Percentiles rank a stretch among this genome's conserved stretches.
Evolutionary conservation across 2,888 invertebrate genomes (phyloP).

Genomic region (Hyles lineata): DNA sequence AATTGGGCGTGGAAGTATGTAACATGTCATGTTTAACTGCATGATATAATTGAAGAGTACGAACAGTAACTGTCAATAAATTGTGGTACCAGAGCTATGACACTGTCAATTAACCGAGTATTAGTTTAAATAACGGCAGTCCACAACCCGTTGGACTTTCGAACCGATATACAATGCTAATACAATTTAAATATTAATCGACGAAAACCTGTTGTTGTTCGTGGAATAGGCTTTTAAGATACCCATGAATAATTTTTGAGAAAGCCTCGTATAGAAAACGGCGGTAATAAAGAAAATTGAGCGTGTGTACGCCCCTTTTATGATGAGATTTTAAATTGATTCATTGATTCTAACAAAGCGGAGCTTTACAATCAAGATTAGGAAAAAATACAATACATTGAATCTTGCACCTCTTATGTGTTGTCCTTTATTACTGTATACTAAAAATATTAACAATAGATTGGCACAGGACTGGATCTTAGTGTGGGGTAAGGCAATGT

Average conservation of each 20-base stretch:
- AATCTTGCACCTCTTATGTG: too few species aligned
- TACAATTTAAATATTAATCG: constrained; percentile 42
- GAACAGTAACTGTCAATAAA: constrained; percentile 42
- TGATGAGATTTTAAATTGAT: neutral
- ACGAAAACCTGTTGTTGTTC: constrained; percentile 44
- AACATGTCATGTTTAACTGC: constrained; percentile 34
- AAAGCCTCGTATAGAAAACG: constrained; percentile 15
- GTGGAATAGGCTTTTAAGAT: constrained; percentile 32
- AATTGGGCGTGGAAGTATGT: constrained; percentile 42
- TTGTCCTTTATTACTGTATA: too few species aligned
- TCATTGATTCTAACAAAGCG: neutral
- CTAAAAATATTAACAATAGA: too few species aligned
- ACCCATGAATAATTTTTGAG: constrained; percentile 14
- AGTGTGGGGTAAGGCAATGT: too few species aligned
- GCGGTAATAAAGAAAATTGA: neutral
- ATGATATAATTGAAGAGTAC: constrained; percentile 38
- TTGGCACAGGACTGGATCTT: too few species aligned
- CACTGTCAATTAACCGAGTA: constrained; percentile 39
- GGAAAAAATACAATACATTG: too few species aligned
- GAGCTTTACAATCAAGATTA: too few species aligned
- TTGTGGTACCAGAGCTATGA: constrained; percentile 40
- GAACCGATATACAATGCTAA: constrained; percentile 33
- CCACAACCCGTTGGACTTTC: constrained; percentile 33
- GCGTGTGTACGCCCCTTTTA: neutral
- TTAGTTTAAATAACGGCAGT: constrained; percentile 43